A percentile compares a stretch with the other conserved stretches of the same genome.
Conservation (phyloP, 2,888 invertebrate species). For the Pelosia muscerda region DNA sequence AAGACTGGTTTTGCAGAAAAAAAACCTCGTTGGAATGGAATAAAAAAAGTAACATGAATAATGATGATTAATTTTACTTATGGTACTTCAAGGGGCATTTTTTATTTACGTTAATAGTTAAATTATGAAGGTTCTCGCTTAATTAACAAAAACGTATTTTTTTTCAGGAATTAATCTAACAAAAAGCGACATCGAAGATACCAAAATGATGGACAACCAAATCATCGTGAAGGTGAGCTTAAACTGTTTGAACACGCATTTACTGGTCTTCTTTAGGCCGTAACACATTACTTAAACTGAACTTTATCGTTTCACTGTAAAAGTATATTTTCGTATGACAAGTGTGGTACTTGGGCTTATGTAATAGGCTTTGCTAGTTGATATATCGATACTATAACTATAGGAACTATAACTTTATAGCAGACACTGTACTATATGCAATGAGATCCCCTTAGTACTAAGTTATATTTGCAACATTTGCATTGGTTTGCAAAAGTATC, state of each 20-base stretch:
- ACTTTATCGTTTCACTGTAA: slow-evolving; percentile 1
- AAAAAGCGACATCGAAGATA: slow-evolving; percentile 80
- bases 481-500: too few relatives aligned
- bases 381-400: slow-evolving; percentile 18
- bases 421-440: neutral
- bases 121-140: neutral
- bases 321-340: neutral
- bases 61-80: neutral
- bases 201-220: slow-evolving; percentile 75
- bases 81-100: neutral
- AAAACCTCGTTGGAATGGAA: neutral
- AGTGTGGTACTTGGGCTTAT: neutral
- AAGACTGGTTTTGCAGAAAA: neutral
- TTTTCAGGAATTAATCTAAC: slow-evolving; percentile 84
- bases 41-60: neutral
- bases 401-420: slow-evolving; percentile 7
- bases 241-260: slow-evolving; percentile 21
- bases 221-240: slow-evolving; percentile 78
- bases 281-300: slow-evolving; percentile 4
- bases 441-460: neutral
- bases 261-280: slow-evolving; percentile 15
- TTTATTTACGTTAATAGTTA: neutral
- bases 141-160: slow-evolving; percentile 37
- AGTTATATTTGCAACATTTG: neutral
- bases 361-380: slow-evolving; percentile 18